A percentile compares a stretch with the other conserved stretches of the same genome.
These are phyloP conservation scores for Galendromus occidentalis DNA, from an alignment of 1,140 invertebrate genomes.

Conservation along the genomic window DNA sequence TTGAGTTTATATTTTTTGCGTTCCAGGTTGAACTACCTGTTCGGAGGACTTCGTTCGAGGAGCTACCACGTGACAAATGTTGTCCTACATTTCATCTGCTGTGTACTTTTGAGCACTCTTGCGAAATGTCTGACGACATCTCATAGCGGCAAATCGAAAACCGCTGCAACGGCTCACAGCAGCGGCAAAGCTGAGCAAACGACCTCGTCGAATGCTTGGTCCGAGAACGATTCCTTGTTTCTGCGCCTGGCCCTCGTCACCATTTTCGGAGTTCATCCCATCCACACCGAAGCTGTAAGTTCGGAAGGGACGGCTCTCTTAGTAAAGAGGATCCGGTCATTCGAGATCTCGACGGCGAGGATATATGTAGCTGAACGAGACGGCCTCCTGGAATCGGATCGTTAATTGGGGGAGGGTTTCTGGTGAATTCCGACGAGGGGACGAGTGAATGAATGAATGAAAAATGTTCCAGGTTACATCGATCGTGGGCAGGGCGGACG, in stretches of 20 bases:
- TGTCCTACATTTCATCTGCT: conserved; percentile 24
- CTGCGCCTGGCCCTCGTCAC: conserved; percentile 19
- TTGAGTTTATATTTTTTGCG: conserved; percentile 11
- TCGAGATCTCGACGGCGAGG: conserved; percentile 4
- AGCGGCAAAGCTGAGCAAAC: too few species aligned
- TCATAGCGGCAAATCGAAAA: background rate
- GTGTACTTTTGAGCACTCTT: conserved; percentile 1
- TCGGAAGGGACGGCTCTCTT: background rate
- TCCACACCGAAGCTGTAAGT: conserved; percentile 36
- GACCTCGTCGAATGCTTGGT: too few species aligned
- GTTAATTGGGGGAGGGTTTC: conserved; percentile 37
- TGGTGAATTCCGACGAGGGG: background rate
- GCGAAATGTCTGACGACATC: background rate
- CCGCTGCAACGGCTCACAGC: conserved; percentile 21
- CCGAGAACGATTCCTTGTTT: too few species aligned
- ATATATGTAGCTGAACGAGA: conserved; percentile 12
- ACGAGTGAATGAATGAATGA: background rate
- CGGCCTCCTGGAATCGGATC: conserved; percentile 36
- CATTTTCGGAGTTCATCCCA: conserved; percentile 34
- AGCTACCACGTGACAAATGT: conserved; percentile 32
- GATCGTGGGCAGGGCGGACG: conserved; percentile 61
- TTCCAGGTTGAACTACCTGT: conserved; percentile 21
- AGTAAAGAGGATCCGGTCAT: background rate
- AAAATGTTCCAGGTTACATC: conserved; percentile 56
- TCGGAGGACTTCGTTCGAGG: conserved; percentile 27